These are phyloP conservation scores for Scaptomyza cyrtandrae DNA, from an alignment of 2,888 invertebrate species.

Conservation along the genomic window DNA sequence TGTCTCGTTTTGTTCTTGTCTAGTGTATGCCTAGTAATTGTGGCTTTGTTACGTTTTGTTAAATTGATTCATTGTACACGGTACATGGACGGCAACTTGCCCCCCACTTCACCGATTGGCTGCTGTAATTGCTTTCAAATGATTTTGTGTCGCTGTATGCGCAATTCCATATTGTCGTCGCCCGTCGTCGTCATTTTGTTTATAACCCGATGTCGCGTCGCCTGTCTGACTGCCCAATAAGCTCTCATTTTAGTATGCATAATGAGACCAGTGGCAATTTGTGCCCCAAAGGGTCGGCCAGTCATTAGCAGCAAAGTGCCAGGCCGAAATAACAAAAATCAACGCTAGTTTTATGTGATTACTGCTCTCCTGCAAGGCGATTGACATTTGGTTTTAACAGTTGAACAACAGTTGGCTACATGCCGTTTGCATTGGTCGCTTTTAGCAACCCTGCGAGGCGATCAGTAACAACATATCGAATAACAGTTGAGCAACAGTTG, in stretches of 20 bases:
- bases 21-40: constrained; percentile 65
- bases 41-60: constrained; percentile 79
- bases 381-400: neutral
- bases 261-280: constrained; percentile 73
- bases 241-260: constrained; percentile 66
- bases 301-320: constrained; percentile 63
- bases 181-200: constrained; percentile 61
- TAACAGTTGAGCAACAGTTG: constrained; percentile 16
- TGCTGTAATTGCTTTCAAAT: constrained; percentile 76
- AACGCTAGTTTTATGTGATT: neutral
- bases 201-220: constrained; percentile 28
- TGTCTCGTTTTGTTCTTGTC: constrained; percentile 76
- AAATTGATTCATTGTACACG: constrained; percentile 78
- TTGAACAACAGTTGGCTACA: constrained; percentile 2
- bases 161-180: constrained; percentile 74
- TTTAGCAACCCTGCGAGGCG: neutral
- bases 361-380: neutral
- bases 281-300: constrained; percentile 43
- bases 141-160: constrained; percentile 74
- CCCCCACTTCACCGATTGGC: constrained; percentile 16
- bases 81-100: constrained; percentile 38
- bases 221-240: constrained; percentile 58
- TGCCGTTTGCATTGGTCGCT: too few species aligned
- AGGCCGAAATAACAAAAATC: constrained; percentile 3
- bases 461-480: neutral